Conservation (phyloP, 2,113 vertebrate genomes). For the Ceyx cyanopectus region DNA sequence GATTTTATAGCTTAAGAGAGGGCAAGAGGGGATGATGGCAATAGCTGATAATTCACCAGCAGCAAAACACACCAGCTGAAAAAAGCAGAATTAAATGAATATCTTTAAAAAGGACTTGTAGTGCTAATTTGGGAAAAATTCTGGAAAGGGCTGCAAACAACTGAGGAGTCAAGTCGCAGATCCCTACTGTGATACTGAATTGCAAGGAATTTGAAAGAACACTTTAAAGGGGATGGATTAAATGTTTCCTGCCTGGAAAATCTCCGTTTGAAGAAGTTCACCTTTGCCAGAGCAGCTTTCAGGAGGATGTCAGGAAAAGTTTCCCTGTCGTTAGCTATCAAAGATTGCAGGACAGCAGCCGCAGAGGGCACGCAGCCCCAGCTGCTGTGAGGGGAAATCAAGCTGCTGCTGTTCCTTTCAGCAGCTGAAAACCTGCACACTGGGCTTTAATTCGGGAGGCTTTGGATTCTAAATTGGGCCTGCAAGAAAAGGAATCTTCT, state of each 20-base stretch:
- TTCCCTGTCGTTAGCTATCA: neutral
- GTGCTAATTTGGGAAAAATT: neutral
- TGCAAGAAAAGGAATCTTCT: neutral
- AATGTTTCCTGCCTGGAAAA: neutral
- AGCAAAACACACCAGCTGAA: slow-evolving; percentile 32
- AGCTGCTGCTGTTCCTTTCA: neutral
- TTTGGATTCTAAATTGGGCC: neutral
- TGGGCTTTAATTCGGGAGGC: neutral
- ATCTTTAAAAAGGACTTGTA: neutral
- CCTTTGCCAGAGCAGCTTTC: neutral
- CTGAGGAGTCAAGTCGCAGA: neutral
- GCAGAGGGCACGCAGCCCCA: neutral
- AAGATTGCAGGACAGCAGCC: neutral
- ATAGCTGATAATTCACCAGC: slow-evolving; percentile 47
- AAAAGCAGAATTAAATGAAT: slow-evolving; percentile 23
- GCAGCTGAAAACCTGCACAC: neutral
- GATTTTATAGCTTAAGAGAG: slow-evolving; percentile 20
- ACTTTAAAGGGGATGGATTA: neutral
- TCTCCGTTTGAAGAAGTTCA: neutral
- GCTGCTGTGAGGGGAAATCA: neutral
- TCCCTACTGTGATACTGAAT: neutral
- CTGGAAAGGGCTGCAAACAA: neutral
- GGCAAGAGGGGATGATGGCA: slow-evolving; percentile 36
- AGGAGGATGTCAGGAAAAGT: neutral
- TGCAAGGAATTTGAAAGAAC: neutral